Conservation (phyloP, 2,113 vertebrate species). For the Heterocephalus glaber region DNA sequence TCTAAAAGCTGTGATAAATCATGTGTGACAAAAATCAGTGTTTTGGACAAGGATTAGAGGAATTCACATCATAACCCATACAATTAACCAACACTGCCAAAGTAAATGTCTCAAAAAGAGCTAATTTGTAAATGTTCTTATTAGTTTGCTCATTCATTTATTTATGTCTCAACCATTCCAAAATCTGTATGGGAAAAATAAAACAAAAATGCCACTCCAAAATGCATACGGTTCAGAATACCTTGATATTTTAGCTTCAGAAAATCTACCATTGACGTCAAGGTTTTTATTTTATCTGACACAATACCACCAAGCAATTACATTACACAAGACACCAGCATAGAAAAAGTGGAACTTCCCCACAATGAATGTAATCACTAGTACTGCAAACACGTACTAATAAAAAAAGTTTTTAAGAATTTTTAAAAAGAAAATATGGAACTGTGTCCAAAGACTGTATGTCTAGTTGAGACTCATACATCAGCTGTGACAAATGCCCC, state of each 20-base stretch:
- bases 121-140: slow-evolving; percentile 57
- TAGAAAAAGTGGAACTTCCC: background rate
- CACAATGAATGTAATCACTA: background rate
- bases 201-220: background rate
- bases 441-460: background rate
- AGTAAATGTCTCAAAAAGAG: slow-evolving; percentile 57
- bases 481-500: background rate
- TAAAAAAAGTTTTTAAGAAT: background rate
- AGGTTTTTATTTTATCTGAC: background rate
- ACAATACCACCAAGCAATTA: background rate
- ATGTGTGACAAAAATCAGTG: slow-evolving; percentile 64
- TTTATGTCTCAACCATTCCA: slow-evolving; percentile 50
- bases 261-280: slow-evolving; percentile 3
- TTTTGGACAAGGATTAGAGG: slow-evolving; percentile 62
- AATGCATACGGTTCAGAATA: background rate
- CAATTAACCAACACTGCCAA: slow-evolving; percentile 62
- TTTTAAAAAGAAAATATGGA: background rate
- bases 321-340: background rate
- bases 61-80: slow-evolving; percentile 58
- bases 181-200: slow-evolving; percentile 44
- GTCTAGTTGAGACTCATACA: background rate
- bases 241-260: slow-evolving; percentile 1
- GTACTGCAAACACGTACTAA: background rate
- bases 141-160: slow-evolving; percentile 38
- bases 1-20: slow-evolving; percentile 68